Evolutionary conservation across 2,888 invertebrate genomes (phyloP), one percentile per base, ranked within the genome.

Genomic region (Meliscaeva auricollis): DNA sequence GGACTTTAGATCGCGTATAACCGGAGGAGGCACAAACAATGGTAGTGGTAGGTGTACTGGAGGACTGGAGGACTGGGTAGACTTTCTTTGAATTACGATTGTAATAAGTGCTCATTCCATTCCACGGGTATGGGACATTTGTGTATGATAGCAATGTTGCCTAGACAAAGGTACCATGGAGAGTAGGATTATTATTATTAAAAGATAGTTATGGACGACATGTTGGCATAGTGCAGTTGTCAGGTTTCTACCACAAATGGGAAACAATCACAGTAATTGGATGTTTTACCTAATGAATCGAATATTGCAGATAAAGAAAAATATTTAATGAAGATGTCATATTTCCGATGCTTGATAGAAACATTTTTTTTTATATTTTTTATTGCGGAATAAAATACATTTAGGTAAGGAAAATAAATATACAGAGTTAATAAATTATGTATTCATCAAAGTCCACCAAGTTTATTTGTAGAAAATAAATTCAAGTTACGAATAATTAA

Each of bases 191-290:
- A 35, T 46, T 64, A 46, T 76, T 58, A 77, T 58, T 54, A 81
- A 46, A 54, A 41, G 56, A 77, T 74, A 54, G 77, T 74, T 73
- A 69, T 84, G 56, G 78, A 70, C 70, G 38, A 35, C 66, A 35
- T 74, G 82, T 74, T 50, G 46, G 60, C 58, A 46, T n/a, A 46
- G 64, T 64, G 32, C 15, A 66, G 46, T 52, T 75, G 50, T 64
- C 56, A 44, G 74, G 15, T 68, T 75, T 75, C 58, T 30, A 44
- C 79, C 84, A 66, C 70, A 84, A 84, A 75, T 79, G 66, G 41
- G 15, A 70, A 46, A 15, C 20, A 41, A 15, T 79, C 22, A 50
- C 69, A 35, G 70, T 84, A 84, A 84, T 84, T 84, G 84, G 75
- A 75, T 78, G 32, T 75, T 78, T 74, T 64, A 32, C 79, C 41